These are phyloP conservation scores for Panagrolaimus sp. DNA, from an alignment of 1,140 invertebrate species.

Conservation along the genomic window DNA sequence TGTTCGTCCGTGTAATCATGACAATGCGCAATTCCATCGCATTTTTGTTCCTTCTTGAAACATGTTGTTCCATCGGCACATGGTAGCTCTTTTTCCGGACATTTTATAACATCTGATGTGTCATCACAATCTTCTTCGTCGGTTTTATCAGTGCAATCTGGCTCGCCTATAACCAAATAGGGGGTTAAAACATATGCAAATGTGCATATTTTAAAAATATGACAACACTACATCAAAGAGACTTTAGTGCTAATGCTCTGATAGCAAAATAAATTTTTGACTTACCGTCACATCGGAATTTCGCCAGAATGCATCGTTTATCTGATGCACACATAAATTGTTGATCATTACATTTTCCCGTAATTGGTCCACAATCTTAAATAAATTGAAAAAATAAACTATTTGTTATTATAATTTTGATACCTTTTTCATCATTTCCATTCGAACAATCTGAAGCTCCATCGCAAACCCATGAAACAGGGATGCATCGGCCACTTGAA, in stretches of 20 bases:
- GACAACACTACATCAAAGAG: too few species aligned
- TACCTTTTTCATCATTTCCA: conserved; percentile 18
- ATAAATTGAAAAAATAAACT: too few species aligned
- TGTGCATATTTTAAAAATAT: too few species aligned
- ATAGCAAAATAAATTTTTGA: conserved; percentile 82
- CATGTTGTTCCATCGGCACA: background rate
- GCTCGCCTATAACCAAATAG: conserved; percentile 4
- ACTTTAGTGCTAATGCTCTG: conserved; percentile 94
- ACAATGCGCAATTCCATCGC: background rate
- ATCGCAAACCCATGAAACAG: conserved; percentile 64
- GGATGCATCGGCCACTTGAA: conserved; percentile 69
- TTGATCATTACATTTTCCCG: background rate
- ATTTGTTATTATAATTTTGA: too few species aligned
- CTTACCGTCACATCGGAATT: conserved; percentile 60
- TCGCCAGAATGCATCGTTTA: background rate
- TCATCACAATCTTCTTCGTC: background rate
- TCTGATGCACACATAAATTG: conserved; percentile 12
- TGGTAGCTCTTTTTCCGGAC: background rate
- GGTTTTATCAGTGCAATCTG: background rate
- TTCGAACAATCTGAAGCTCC: background rate
- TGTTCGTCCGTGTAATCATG: background rate
- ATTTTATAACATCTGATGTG: background rate
- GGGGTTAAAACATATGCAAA: too few species aligned
- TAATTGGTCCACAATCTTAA: background rate
- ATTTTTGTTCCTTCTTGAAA: background rate